A percentile compares a stretch with the other conserved stretches of the same genome.
Evolutionary conservation across 2,888 invertebrate species (phyloP).

Genomic region (Deilephila elpenor): DNA sequence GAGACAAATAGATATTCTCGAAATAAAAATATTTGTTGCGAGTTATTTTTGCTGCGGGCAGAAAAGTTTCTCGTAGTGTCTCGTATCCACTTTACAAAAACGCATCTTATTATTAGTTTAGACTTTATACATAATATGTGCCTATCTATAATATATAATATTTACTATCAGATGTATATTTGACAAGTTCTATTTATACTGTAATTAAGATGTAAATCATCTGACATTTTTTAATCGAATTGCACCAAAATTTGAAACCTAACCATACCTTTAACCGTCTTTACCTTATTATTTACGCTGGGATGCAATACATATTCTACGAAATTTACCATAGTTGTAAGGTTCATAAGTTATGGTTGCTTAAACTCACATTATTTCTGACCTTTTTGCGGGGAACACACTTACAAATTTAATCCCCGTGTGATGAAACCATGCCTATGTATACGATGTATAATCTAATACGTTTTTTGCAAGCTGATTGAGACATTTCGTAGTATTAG

Average conservation of each 20-base stretch:
- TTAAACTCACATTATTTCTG: slow-evolving; percentile 28
- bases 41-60: too few relatives aligned
- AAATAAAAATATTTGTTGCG: too few relatives aligned
- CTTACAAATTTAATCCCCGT: background rate
- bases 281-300: background rate
- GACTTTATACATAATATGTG: too few relatives aligned
- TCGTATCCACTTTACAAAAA: too few relatives aligned
- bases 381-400: slow-evolving; percentile 10
- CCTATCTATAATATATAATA: too few relatives aligned
- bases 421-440: background rate
- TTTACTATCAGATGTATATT: too few relatives aligned
- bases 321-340: background rate
- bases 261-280: background rate
- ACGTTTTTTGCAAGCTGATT: slow-evolving; percentile 21
- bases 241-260: background rate
- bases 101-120: too few relatives aligned
- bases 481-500: slow-evolving; percentile 25
- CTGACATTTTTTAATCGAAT: background rate
- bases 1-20: too few relatives aligned
- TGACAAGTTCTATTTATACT: too few relatives aligned
- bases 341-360: slow-evolving; percentile 20
- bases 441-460: slow-evolving; percentile 18
- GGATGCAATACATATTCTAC: slow-evolving; percentile 10
- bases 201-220: too few relatives aligned
- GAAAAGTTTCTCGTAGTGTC: too few relatives aligned